Evolutionary conservation across 2,888 invertebrate genomes (phyloP), one percentile per base, ranked within the genome.

Genomic region (Euzetes globulus): DNA sequence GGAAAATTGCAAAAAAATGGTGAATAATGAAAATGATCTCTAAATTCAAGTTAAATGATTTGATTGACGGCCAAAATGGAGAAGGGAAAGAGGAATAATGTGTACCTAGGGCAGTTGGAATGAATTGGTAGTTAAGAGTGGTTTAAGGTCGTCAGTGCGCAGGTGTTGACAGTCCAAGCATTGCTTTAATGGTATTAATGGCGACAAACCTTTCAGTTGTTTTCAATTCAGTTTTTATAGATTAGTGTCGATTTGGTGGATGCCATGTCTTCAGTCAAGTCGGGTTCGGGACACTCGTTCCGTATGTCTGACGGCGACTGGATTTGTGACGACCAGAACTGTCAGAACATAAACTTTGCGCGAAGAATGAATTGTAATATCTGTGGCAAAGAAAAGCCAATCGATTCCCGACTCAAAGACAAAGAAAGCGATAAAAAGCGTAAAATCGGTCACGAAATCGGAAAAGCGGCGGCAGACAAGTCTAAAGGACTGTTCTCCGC

Each of bases 391-490:
- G 90, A 87, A 81, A 82, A 47, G 75, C 65, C 65, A 45, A 68
- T 60, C 33, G 77, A 74, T 33, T 52, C 63, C 45, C 72, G 45
- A 63, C 72, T 27, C 33, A 47, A 58, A 25, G 58, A 60, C 37
- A 65, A 19, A 15, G 47, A 71, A 15, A 74, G 15, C n/a, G 65
- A 65, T n/a, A 47, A 41, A 17, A 70, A 70, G 22, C 70, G 70
- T 1, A 70, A 70, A 25, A 13, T 94, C 71, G 93, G 96, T 0
- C 92, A 92, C 76, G 98, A 98, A 85, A 97, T 99, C 79, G 99
- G 99, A 4, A 98, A 98, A 85, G 92, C 91, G 27, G 94, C 96
- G 47, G 99, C 99, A 0, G 99, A 99, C 83, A 98, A 98, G 84
- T 95, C 95, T 80, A 89, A 94, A 79, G 96, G 96, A n/a, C 86